phyloP scores from a whole-genome alignment of 2,888 invertebrate genomes.

The Notodonta dromedarius region DNA sequence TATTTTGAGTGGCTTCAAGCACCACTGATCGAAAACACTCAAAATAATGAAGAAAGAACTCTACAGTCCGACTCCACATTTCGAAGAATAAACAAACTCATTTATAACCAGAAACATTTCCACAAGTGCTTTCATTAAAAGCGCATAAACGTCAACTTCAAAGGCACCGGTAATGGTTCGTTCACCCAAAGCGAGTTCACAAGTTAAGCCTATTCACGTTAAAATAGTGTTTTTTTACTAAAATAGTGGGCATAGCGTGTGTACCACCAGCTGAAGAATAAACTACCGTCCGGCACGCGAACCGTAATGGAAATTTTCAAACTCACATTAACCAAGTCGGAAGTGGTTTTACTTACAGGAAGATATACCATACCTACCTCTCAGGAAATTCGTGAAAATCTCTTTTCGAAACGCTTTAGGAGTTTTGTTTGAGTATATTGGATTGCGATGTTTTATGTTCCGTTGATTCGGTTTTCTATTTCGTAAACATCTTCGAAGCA shows the following conservation, averaged over 20 bases:
- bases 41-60: too few species aligned
- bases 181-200: slow-evolving; percentile 17
- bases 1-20: too few species aligned
- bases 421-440: not conserved
- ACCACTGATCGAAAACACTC: too few species aligned
- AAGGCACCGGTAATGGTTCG: not conserved
- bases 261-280: slow-evolving; percentile 34
- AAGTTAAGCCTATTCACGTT: slow-evolving; percentile 3
- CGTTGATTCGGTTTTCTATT: not conserved
- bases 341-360: slow-evolving; percentile 12
- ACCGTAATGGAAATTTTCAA: slow-evolving; percentile 47
- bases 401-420: not conserved
- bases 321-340: slow-evolving; percentile 33
- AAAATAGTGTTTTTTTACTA: slow-evolving; percentile 21
- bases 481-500: not conserved
- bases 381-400: not conserved
- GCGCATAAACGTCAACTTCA: slow-evolving; percentile 1
- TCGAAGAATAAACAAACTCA: too few species aligned
- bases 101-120: too few species aligned
- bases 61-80: too few species aligned
- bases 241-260: slow-evolving; percentile 38
- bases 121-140: slow-evolving; percentile 7
- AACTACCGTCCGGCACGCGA: slow-evolving; percentile 49
- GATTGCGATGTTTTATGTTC: slow-evolving; percentile 3
- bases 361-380: too few species aligned